These are phyloP conservation scores for Mola mola DNA, from an alignment of 2,113 vertebrate species.

Conservation along the genomic window DNA sequence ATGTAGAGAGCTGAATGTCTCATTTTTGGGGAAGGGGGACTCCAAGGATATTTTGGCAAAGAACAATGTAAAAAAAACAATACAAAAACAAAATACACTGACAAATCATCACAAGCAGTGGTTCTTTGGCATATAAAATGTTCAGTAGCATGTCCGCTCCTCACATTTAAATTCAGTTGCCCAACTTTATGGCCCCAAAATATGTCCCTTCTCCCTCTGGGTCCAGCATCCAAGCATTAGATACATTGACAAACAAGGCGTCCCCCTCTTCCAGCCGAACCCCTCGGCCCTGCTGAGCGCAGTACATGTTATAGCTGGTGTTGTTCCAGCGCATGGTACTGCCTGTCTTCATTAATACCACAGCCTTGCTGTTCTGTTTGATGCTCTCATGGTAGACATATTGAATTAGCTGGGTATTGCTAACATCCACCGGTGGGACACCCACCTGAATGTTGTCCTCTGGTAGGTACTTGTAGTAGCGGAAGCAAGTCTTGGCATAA, in stretches of 20 bases:
- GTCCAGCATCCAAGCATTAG: constrained; percentile 90
- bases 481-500: constrained; percentile 95
- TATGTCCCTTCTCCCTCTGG: constrained; percentile 90
- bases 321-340: constrained; percentile 90
- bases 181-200: constrained; percentile 93
- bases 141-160: constrained; percentile 81
- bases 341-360: constrained; percentile 88
- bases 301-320: constrained; percentile 92
- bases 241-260: constrained; percentile 89
- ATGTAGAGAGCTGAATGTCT: constrained; percentile 14
- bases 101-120: constrained; percentile 71
- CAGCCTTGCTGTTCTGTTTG: constrained; percentile 83
- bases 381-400: constrained; percentile 87
- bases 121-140: constrained; percentile 77
- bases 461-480: constrained; percentile 78
- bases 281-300: constrained; percentile 91
- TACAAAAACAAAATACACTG: constrained; percentile 23
- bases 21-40: not conserved
- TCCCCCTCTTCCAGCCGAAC: constrained; percentile 87
- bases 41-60: constrained; percentile 30
- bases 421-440: constrained; percentile 73
- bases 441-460: constrained; percentile 29
- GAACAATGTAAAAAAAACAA: constrained; percentile 29
- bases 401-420: constrained; percentile 89
- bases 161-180: constrained; percentile 78